A percentile compares a stretch with the other conserved stretches of the same genome.
These are phyloP conservation scores for Phaenicophaeus curvirostris DNA, from an alignment of 2,797 vertebrate genomes.

Conservation along the genomic window DNA sequence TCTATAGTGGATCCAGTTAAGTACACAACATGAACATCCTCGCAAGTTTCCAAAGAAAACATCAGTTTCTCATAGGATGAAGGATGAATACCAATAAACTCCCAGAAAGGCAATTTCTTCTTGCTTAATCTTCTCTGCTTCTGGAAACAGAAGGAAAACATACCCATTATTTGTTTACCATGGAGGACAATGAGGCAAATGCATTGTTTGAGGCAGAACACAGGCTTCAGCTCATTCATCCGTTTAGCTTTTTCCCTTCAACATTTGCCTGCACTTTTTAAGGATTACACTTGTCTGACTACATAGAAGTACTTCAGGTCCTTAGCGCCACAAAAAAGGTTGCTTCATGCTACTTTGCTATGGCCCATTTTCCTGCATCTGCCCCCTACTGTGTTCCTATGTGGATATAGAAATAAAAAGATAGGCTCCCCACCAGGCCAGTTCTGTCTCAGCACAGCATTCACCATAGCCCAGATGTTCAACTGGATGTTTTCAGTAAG, in stretches of 20 bases:
- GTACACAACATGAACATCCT: neutral
- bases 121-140: neutral
- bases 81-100: neutral
- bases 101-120: neutral
- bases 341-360: neutral
- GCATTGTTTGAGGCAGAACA: neutral
- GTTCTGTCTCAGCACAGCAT: neutral
- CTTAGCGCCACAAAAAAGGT: neutral
- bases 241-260: neutral
- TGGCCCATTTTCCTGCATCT: neutral
- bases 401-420: neutral
- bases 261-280: neutral
- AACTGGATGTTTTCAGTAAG: neutral
- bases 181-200: neutral
- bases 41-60: neutral
- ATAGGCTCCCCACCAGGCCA: neutral
- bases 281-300: neutral
- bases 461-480: neutral
- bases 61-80: neutral
- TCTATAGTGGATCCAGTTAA: neutral
- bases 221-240: neutral
- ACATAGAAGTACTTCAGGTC: neutral
- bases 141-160: neutral
- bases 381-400: neutral
- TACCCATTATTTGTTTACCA: neutral